Evolutionary conservation across 2,113 vertebrate genomes (phyloP), one percentile per base, ranked within the genome.

Genomic region (Fulica atra): DNA sequence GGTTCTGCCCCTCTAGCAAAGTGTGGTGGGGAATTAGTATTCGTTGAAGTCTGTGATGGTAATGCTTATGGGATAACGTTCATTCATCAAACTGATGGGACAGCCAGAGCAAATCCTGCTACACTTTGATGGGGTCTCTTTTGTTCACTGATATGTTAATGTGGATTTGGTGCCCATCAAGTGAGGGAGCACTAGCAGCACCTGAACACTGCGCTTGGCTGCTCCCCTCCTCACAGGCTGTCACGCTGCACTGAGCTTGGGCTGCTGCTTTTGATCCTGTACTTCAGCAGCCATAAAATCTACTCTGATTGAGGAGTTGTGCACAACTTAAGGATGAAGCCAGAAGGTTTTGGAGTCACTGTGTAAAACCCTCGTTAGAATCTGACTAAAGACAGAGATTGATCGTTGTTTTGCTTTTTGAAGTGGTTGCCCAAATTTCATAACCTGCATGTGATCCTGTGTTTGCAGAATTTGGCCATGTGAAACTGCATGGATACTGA

Each of bases 1-100:
- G 86, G 90, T 92, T 95, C 59, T 96, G 93, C 94, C 94, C 92
- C 84, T 80, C 56, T 33, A 61, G 6, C 63, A 65, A 93, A 86
- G 63, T 74, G 69, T 85, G 70, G 63, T 46, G 38, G 29, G 63
- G 88, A 92, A 94, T 94, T 90, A 90, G 46, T 73, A 87, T 89
- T 78, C 44, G 81, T 83, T 91, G 92, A 77, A 93, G 81, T 74
- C 65, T 70, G 66, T 48, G 54, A n/a, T 74, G 46, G 84, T 87
- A 89, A 61, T 92, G 72, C 63, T 91, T 61, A 94, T 91, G 71
- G 94, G 88, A 90, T 92, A 93, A 94, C 33, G 74, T 79, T 96
- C 60, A 78, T 92, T 92, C 82, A 81, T 93, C 92, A 94, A 65
- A 88, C 35, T 93, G 91, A 96, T 78, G 77, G 91, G 91, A 92